These are phyloP conservation scores for Philereme transversata DNA, from an alignment of 2,888 invertebrate species.

Conservation along the genomic window DNA sequence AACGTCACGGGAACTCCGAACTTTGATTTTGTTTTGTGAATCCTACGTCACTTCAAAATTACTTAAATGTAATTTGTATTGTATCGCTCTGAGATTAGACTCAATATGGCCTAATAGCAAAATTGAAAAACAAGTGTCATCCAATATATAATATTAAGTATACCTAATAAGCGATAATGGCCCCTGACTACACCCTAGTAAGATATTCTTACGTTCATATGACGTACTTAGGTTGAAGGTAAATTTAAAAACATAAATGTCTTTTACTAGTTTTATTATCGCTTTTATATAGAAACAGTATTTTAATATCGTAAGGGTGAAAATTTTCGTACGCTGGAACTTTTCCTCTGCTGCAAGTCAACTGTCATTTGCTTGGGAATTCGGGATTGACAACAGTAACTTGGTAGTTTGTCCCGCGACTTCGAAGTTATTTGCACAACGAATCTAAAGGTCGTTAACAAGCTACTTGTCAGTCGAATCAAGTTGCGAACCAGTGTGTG, in stretches of 20 bases:
- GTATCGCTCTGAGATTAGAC: no score
- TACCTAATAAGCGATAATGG: no score
- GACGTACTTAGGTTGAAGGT: no score
- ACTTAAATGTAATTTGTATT: not conserved
- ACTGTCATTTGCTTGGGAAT: slow-evolving; percentile 8
- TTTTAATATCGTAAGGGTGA: not conserved
- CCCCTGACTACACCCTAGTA: no score
- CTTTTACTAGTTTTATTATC: not conserved
- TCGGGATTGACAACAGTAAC: not conserved
- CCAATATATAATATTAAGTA: no score
- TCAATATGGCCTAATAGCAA: no score
- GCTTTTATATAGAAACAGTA: not conserved
- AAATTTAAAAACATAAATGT: no score
- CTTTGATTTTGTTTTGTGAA: slow-evolving; percentile 43
- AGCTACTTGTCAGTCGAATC: slow-evolving; percentile 2
- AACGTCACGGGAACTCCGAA: slow-evolving; percentile 61
- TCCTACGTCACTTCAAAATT: slow-evolving; percentile 3
- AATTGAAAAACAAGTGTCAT: no score
- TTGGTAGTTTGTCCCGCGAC: slow-evolving; percentile 5
- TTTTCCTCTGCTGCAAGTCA: not conserved
- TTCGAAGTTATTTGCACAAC: slow-evolving; percentile 7
- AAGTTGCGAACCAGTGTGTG: slow-evolving; percentile 2
- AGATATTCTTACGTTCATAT: no score
- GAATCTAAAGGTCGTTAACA: slow-evolving; percentile 1
- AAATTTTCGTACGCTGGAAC: not conserved